A percentile compares a stretch with the other conserved stretches of the same genome.
These are phyloP conservation scores for Desmophyllum pertusum DNA, from an alignment of 92 coral and sea anemone species.

Conservation along the genomic window DNA sequence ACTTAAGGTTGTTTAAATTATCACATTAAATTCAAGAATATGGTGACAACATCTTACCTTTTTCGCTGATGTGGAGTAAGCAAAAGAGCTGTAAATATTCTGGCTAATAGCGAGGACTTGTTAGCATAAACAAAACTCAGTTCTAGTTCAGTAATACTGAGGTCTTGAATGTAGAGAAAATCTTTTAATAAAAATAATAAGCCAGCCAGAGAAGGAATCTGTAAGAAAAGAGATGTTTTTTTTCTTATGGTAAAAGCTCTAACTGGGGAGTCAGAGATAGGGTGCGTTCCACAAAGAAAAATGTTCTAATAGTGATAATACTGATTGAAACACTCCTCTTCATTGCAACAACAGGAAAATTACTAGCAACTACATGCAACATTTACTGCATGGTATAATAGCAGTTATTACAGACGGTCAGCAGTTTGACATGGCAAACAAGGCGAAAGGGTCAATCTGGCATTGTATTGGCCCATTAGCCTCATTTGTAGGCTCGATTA, in stretches of 20 bases:
- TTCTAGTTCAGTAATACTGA: constrained; percentile 91
- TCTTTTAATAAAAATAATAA: constrained; percentile 79
- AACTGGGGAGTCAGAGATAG: not conserved
- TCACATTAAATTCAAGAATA: too few species aligned
- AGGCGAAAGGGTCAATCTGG: too few species aligned
- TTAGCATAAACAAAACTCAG: constrained; percentile 83
- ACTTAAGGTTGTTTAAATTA: too few species aligned
- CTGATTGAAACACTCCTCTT: not conserved
- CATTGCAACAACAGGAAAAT: not conserved
- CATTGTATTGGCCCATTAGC: too few species aligned
- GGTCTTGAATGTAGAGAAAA: constrained; percentile 79
- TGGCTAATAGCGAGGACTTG: constrained; percentile 86
- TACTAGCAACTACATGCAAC: not conserved
- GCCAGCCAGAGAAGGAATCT: constrained; percentile 96
- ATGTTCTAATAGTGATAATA: too few species aligned
- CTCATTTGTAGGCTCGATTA: too few species aligned
- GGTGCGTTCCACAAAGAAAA: not conserved
- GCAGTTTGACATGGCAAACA: too few species aligned
- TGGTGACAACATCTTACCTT: constrained; percentile 57
- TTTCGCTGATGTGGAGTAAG: constrained; percentile 94
- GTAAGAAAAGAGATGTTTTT: not conserved
- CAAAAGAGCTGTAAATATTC: constrained; percentile 87
- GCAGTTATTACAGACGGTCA: too few species aligned
- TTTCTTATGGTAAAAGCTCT: not conserved
- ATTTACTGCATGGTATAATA: too few species aligned